Base-by-base conservation (phyloP, 2,797 vertebrate species). In the Nothura maculosa region DNA sequence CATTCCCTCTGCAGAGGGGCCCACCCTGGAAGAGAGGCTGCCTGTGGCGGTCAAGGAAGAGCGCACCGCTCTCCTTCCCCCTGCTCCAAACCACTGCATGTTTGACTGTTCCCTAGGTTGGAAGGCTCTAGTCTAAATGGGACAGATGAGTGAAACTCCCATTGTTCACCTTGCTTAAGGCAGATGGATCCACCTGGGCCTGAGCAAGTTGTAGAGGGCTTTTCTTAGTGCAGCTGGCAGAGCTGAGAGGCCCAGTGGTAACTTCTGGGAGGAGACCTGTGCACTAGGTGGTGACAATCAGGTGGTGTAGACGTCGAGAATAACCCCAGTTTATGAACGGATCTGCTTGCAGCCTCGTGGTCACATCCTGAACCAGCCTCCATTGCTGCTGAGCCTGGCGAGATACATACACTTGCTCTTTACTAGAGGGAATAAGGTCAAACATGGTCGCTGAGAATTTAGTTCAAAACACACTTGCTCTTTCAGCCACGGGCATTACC, bases 371-470 rank as follows among this genome's bases (percentile, higher is more conserved):
- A 67, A 74, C 9, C 43, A 89, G 42, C 27, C 13, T 70, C 28
- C 74, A 1, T 68, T 90, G 42, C 61, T 92, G 43, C 66, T 77
- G 52, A 60, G 77, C 85, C 47, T 58, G 52, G 55, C n/a, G 30
- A 55, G 81, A 78, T 87, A 81, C 91, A 78, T 87, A 81, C 91
- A 85, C 82, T 75, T 93, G 63, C 60, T 81, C 83, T 84, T 84
- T 89, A 84, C 67, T 69, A 42, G 50, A 43, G 27, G 12, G 30
- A 91, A 57, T 60, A 88, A 80, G 60, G 67, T 89, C 70, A 89
- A 77, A 87, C 85, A 32, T 55, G 55, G 47, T 77, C 73, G 32
- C 80, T 40, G 85, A 93, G 85, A 87, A 68, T 89, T 66, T 89
- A 76, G 62, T 90, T 89, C 60, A 83, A 83, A 9, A 6, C 55